A percentile compares a stretch with the other conserved stretches of the same genome.
phyloP scores from a whole-genome alignment of 2,888 invertebrate genomes.

The Athalia cordata region DNA sequence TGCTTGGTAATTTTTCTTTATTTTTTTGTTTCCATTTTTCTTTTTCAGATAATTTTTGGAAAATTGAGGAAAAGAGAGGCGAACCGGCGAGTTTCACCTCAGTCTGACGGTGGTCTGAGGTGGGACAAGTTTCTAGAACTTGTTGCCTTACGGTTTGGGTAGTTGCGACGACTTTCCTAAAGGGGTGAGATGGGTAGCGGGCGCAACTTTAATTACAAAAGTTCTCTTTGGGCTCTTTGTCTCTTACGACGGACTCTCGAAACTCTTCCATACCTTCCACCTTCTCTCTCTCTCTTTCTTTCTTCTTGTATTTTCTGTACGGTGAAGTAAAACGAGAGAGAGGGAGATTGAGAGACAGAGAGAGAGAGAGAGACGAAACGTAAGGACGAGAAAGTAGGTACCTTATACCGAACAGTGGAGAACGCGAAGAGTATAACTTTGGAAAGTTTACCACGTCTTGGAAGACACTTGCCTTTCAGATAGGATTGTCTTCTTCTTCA shows the following conservation, averaged over 20 bases:
- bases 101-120: no score
- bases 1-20: not conserved
- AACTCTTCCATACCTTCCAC: no score
- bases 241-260: not conserved
- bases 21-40: not conserved
- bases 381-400: slow-evolving; percentile 17
- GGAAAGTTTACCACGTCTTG: slow-evolving; percentile 50
- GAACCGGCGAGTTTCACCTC: not conserved
- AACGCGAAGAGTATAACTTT: slow-evolving; percentile 12
- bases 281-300: no score
- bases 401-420: not conserved
- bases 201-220: slow-evolving; percentile 43
- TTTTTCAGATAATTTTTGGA: not conserved
- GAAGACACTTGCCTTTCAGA: slow-evolving; percentile 51
- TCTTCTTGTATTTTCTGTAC: no score
- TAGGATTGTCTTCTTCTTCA: slow-evolving; percentile 58
- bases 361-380: no score
- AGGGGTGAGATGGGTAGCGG: not conserved
- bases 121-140: not conserved
- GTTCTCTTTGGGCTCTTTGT: slow-evolving; percentile 27
- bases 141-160: not conserved
- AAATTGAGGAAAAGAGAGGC: not conserved
- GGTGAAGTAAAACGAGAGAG: no score
- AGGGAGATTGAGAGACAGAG: no score
- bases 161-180: not conserved